Evolutionary conservation across 2,113 vertebrate species (phyloP), one percentile per base, ranked within the genome.

Genomic region (Eulemur rufifrons): DNA sequence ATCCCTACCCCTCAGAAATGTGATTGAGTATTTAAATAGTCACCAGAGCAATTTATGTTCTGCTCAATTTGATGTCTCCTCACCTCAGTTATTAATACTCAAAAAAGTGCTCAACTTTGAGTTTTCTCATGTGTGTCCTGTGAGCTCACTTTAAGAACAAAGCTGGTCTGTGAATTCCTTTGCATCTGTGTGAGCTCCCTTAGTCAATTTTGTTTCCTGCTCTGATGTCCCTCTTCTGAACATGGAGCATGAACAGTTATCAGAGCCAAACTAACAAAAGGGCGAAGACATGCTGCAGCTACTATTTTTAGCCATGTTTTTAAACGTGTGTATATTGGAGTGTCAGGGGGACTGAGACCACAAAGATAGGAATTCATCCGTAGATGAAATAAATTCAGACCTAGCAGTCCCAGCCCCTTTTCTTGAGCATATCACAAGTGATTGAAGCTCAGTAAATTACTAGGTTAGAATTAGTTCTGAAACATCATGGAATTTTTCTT

Each of bases 401-500:
- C 63, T 47, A 25, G 27, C 61, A 63, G 32, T 56, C 37, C 68
- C 6, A 32, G 39, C 10, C 13, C 10, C n/a, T 69, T 88, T 92
- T 85, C 68, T 37, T 83, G 42, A 93, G n/a, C 25, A 10, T 66
- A 37, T 91, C 23, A 10, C 39, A 93, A 63, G 21, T 85, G 34
- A 86, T 37, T n/a, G 3, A 93, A 89, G 61, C 73, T 83, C 61
- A 93, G 0, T 47, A 45, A 80, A 42, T 74, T 82, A 59, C 4
- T 68, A 11, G 81, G 6, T 87, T 82, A 96, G 77, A 86, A 71
- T 89, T 89, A 47, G 37, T 61, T 95, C 47, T 96, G 59, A 21
- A 63, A 12, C 50, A 63, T 73, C 50, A 74, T 59, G n/a, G 17
- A 45, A 52, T 42, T 93, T 96, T 92, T 83, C 95, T 91, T 68